Evolutionary conservation across 1,140 invertebrate species (phyloP).

Genomic region (Temnothorax nylanderi): DNA sequence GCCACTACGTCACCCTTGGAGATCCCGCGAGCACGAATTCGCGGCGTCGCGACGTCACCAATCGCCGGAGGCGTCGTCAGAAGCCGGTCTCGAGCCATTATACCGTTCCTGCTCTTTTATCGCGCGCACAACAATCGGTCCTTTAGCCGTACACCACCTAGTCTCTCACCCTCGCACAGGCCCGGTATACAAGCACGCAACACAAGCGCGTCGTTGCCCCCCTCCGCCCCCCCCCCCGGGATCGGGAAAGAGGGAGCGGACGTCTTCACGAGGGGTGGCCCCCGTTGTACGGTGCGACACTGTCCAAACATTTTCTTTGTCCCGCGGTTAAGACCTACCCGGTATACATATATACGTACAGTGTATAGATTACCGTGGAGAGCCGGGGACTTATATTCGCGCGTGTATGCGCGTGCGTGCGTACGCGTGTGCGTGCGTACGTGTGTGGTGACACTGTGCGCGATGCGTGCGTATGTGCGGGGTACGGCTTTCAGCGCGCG

Average conservation of each 20-base stretch:
- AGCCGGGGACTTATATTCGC: constrained; percentile 57
- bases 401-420: neutral
- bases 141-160: constrained; percentile 30
- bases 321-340: constrained; percentile 83
- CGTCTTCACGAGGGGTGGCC: constrained; percentile 70
- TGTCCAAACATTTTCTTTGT: constrained; percentile 86
- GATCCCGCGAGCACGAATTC: constrained; percentile 38
- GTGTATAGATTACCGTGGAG: constrained; percentile 80
- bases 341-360: constrained; percentile 63
- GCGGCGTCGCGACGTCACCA: constrained; percentile 47
- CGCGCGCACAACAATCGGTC: constrained; percentile 57
- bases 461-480: constrained; percentile 4
- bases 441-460: neutral
- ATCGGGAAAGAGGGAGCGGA: constrained; percentile 15
- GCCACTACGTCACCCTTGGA: constrained; percentile 19
- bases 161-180: constrained; percentile 49
- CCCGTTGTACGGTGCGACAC: constrained; percentile 82
- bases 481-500: constrained; percentile 78
- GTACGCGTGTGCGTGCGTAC: neutral
- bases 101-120: constrained; percentile 78
- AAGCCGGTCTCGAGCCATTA: constrained; percentile 68
- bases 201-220: constrained; percentile 36
- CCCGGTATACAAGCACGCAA: constrained; percentile 18
- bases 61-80: constrained; percentile 54
- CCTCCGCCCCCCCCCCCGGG: neutral